Evolutionary conservation across 2,888 invertebrate genomes (phyloP).

Genomic region (Acleris emargana): DNA sequence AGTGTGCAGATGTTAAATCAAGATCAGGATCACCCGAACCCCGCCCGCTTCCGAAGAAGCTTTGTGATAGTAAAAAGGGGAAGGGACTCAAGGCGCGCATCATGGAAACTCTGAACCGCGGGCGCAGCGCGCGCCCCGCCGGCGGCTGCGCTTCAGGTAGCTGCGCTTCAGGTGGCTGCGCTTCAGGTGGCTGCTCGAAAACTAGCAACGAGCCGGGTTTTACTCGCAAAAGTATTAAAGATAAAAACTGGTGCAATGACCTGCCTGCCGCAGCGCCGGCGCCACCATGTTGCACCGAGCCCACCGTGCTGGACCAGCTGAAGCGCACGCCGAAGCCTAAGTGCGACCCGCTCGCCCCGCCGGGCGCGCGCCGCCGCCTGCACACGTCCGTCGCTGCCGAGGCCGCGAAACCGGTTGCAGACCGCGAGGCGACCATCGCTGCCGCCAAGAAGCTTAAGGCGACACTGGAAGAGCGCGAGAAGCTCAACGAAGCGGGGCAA

Average conservation of each 20-base stretch:
- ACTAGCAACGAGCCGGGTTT: not conserved
- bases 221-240: not conserved
- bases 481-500: constrained; percentile 11
- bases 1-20: too few relatives aligned
- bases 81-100: constrained; percentile 25
- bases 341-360: not conserved
- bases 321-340: not conserved
- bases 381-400: constrained; percentile 6
- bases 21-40: not conserved
- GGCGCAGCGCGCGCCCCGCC: constrained; percentile 5
- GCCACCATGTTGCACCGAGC: constrained; percentile 9
- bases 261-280: constrained; percentile 4
- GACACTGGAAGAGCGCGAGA: constrained; percentile 12
- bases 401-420: not conserved
- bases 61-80: not conserved
- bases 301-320: constrained; percentile 10
- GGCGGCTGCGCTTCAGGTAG: not conserved
- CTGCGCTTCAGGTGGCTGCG: not conserved
- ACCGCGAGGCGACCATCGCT: constrained; percentile 3
- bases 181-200: too few relatives aligned
- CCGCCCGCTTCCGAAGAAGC: constrained; percentile 6
- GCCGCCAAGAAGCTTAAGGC: constrained; percentile 11
- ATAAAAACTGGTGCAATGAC: constrained; percentile 9
- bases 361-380: constrained; percentile 8
- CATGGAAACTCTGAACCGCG: constrained; percentile 18